Base-by-base conservation (phyloP, 2,113 vertebrate species). In the Steatornis caripensis region DNA sequence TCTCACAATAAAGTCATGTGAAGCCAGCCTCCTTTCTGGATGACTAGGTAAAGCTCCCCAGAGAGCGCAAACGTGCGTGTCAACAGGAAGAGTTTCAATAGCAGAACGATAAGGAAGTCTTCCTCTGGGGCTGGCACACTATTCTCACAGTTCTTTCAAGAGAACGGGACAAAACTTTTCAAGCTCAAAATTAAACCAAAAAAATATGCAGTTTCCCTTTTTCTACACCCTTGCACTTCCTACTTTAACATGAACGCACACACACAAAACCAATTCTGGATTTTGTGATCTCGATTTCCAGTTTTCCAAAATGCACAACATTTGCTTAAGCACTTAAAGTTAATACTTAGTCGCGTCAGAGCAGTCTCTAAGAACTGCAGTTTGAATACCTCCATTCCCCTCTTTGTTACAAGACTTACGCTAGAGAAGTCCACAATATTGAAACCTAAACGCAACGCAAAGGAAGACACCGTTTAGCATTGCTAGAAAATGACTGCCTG, bases 61-160 rank as follows among this genome's bases (percentile, higher is more conserved):
- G 54, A 84, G 92, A 64, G 48, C 55, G n/a, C 1, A 2, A 57
- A 49, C 1, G 0, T 48, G 64, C 0, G 4, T 54, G 76, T 90
- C 86, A 79, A 92, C 76, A 93, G 80, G 91, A 95, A 95, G 54
- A 4, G 7, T 75, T 91, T 95, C 76, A 90, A 62, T 14, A 79
- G 57, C 80, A 68, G 43, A 83, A 49, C 2, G 70, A 90, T 93
- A 91, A 85, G 94, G 74, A 93, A 94, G 49, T 39, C 75, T 79
- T 91, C 90, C 85, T 85, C 75, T 41, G 65, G 53, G 41, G 62
- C 66, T 84, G 79, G 45, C 62, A 77, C 30, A 24, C n/a, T 69
- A 21, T 77, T 93, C 84, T 51, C 86, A 84, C 7, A 1, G 54
- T 14, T 90, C 91, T 90, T 88, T 83, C 88, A 58, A 65, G 24